phyloP scores from a whole-genome alignment of 2,113 vertebrate genomes.

The Mobula birostris region DNA sequence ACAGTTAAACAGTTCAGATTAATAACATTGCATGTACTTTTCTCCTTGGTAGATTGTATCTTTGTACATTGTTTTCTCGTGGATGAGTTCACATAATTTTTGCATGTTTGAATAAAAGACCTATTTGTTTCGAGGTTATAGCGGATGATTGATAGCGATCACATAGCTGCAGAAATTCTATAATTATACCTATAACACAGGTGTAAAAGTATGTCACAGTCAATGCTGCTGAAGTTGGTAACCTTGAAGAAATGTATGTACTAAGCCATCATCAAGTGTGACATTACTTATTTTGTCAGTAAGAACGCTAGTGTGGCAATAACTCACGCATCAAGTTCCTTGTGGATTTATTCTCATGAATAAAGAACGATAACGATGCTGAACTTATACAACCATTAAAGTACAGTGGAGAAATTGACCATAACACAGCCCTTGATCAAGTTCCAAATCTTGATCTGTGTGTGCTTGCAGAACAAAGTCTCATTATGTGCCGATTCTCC shows the following conservation, averaged over 20 bases:
- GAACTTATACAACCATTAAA: not conserved
- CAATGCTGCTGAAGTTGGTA: not conserved
- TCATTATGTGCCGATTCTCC: not conserved
- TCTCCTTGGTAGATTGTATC: not conserved
- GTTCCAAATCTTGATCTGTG: not conserved
- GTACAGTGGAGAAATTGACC: not conserved
- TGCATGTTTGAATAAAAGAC: not conserved
- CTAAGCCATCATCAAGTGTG: not conserved
- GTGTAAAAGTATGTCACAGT: not conserved
- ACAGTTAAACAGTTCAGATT: not conserved
- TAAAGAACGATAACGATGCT: not conserved
- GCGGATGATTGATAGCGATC: not conserved
- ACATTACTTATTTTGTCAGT: not conserved
- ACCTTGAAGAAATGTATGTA: not conserved
- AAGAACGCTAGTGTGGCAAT: too few relatives aligned
- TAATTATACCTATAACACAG: not conserved
- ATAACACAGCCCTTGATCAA: not conserved
- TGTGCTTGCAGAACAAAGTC: not conserved
- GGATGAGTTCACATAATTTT: not conserved
- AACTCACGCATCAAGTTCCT: not conserved
- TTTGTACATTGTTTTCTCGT: not conserved
- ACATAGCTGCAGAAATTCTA: not conserved
- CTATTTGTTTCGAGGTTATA: not conserved
- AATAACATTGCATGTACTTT: not conserved
- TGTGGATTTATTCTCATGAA: not conserved